phyloP scores from a whole-genome alignment of 2,113 vertebrate genomes.

The Ellobius talpinus region DNA sequence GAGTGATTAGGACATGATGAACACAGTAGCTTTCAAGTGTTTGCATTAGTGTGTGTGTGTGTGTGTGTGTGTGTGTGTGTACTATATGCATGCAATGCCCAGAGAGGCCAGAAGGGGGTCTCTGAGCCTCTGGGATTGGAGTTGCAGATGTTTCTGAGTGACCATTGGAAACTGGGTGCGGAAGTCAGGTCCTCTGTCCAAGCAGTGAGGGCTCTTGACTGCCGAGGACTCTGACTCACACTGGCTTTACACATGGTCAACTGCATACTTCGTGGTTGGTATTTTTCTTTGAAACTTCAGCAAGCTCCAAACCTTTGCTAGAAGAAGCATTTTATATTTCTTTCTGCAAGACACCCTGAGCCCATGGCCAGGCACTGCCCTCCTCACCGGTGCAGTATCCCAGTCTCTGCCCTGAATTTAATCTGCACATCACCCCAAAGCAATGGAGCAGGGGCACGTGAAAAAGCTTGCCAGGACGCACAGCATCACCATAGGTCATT shows the following conservation, averaged over 20 bases:
- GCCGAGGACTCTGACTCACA: background rate
- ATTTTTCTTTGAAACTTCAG: conserved; percentile 27
- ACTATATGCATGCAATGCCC: background rate
- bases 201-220: too few species aligned
- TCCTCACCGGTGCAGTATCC: background rate
- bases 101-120: background rate
- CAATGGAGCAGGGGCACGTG: background rate
- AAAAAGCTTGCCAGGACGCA: background rate
- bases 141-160: background rate
- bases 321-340: background rate
- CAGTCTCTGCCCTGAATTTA: background rate
- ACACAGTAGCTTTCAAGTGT: background rate
- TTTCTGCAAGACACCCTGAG: background rate
- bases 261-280: background rate
- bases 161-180: background rate
- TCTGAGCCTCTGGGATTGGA: background rate
- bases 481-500: background rate
- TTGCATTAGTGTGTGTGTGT: background rate
- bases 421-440: background rate
- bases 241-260: background rate
- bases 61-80: background rate
- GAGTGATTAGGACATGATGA: background rate
- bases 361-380: background rate
- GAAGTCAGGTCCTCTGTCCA: background rate
- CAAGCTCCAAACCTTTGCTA: conserved; percentile 10